Evolutionary conservation across 2,888 invertebrate species (phyloP).

Genomic region (Hypena proboscidalis): DNA sequence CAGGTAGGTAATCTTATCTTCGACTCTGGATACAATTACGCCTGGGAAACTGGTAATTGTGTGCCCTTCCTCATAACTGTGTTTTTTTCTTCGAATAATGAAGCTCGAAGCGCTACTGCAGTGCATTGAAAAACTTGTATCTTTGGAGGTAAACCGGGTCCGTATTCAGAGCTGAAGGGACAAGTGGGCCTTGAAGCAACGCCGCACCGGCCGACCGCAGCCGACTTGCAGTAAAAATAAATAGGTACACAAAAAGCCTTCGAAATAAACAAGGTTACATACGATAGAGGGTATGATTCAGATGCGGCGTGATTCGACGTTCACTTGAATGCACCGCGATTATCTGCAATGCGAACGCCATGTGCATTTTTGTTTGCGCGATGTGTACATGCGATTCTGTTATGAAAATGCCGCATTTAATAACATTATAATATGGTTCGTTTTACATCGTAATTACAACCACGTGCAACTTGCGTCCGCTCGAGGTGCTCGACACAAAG

Average conservation of each 20-base stretch:
- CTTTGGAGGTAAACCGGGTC: constrained; percentile 71
- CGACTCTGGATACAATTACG: constrained; percentile 37
- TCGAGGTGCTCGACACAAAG: constrained; percentile 35
- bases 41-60: constrained; percentile 36
- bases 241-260: constrained; percentile 58
- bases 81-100: constrained; percentile 47
- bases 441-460: constrained; percentile 40
- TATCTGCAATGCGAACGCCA: constrained; percentile 51
- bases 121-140: constrained; percentile 57
- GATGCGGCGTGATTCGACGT: constrained; percentile 53
- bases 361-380: constrained; percentile 42
- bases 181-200: constrained; percentile 69
- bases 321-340: constrained; percentile 55
- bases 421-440: constrained; percentile 36
- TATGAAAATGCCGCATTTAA: constrained; percentile 46
- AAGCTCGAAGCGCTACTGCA: constrained; percentile 43
- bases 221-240: constrained; percentile 60
- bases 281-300: constrained; percentile 52
- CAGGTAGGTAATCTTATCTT: no score
- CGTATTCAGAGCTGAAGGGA: constrained; percentile 67
- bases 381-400: constrained; percentile 21
- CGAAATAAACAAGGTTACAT: constrained; percentile 64
- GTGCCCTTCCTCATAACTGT: constrained; percentile 58
- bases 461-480: constrained; percentile 20
- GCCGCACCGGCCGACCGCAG: constrained; percentile 54